phyloP scores from a whole-genome alignment of 2,888 invertebrate genomes.

The Andricus quercusramuli region DNA sequence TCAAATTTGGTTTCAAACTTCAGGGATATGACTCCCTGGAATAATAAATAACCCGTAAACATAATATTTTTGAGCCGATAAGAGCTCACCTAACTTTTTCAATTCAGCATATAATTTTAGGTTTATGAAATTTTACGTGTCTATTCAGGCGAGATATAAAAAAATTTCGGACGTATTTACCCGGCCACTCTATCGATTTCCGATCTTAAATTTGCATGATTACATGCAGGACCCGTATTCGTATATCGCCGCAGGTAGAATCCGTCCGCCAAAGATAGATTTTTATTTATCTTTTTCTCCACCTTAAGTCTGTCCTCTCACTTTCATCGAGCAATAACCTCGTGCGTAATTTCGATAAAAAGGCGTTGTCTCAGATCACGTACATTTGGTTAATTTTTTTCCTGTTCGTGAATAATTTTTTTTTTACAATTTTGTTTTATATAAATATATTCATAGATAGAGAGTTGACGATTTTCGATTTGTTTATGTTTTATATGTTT shows the following conservation, averaged over 20 bases:
- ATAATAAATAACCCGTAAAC: too few relatives aligned
- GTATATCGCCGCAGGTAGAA: slow-evolving; percentile 35
- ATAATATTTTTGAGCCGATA: not conserved
- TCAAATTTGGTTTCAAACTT: too few relatives aligned
- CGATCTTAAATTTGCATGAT: slow-evolving; percentile 32
- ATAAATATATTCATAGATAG: too few relatives aligned
- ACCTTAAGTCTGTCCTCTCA: slow-evolving; percentile 68
- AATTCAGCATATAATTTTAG: not conserved
- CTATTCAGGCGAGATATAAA: not conserved
- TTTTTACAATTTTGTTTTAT: too few relatives aligned
- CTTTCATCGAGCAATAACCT: slow-evolving; percentile 75
- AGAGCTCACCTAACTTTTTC: not conserved
- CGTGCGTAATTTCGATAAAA: slow-evolving; percentile 63
- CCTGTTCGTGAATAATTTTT: too few relatives aligned
- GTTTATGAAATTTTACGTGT: not conserved
- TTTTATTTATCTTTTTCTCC: slow-evolving; percentile 54
- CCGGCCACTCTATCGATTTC: not conserved
- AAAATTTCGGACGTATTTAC: not conserved
- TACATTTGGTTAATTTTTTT: not conserved
- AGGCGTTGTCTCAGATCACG: slow-evolving; percentile 33
- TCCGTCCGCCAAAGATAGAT: slow-evolving; percentile 52
- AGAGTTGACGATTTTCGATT: too few relatives aligned
- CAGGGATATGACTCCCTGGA: too few relatives aligned
- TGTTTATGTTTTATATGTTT: too few relatives aligned
- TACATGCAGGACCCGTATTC: slow-evolving; percentile 27